Conservation (phyloP, 2,888 invertebrate species). For the Calephelis perditalis region DNA sequence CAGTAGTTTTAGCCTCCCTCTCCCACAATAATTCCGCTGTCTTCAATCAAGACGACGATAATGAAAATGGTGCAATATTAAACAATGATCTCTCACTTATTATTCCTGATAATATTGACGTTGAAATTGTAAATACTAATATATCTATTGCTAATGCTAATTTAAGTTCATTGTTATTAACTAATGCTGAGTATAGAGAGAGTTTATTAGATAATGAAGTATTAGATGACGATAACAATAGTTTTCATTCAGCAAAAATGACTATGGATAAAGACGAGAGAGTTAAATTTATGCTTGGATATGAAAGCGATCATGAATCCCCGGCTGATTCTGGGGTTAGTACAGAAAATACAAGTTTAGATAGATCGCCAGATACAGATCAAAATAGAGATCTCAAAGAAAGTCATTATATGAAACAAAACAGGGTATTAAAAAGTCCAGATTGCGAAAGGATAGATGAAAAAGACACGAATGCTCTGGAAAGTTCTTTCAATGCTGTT, state of each 20-base stretch:
- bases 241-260: conserved; percentile 59
- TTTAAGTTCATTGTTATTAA: conserved; percentile 76
- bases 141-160: conserved; percentile 82
- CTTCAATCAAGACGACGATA: conserved; percentile 61
- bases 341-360: conserved; percentile 85
- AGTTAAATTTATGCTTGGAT: conserved; percentile 69
- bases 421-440: conserved; percentile 60
- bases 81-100: conserved; percentile 58
- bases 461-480: conserved; percentile 43
- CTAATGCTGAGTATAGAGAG: conserved; percentile 65
- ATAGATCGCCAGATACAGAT: conserved; percentile 80
- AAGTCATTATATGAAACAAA: conserved; percentile 61
- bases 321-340: conserved; percentile 83
- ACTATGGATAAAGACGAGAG: conserved; percentile 48
- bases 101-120: conserved; percentile 62
- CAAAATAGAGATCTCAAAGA: conserved; percentile 54
- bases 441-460: conserved; percentile 40
- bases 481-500: conserved; percentile 57
- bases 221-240: conserved; percentile 45
- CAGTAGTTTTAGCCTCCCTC: conserved; percentile 71
- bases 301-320: conserved; percentile 70
- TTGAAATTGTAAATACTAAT: conserved; percentile 61
- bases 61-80: conserved; percentile 41
- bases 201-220: conserved; percentile 48
- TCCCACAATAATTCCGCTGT: conserved; percentile 69